phyloP scores from a whole-genome alignment of 1,140 invertebrate genomes.

The Spodoptera frugiperda region DNA sequence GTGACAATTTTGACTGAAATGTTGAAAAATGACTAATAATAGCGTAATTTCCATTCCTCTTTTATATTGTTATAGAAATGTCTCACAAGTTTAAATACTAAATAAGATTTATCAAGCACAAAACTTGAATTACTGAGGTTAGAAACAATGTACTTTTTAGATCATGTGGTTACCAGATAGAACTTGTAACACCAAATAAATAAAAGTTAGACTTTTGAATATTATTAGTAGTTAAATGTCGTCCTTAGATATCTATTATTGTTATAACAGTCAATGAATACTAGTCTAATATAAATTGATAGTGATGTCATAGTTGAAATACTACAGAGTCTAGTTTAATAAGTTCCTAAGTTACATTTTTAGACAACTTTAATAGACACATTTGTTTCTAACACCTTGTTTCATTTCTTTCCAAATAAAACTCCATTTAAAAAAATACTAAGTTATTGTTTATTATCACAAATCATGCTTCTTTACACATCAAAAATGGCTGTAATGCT shows the following conservation, averaged over 20 bases:
- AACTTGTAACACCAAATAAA: conserved; percentile 4
- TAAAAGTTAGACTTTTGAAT: not conserved
- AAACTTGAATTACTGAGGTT: not conserved
- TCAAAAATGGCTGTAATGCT: conserved; percentile 83
- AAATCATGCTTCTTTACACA: conserved; percentile 83
- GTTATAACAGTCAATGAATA: not conserved
- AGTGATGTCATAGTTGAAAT: conserved; percentile 17
- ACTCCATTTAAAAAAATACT: conserved; percentile 25
- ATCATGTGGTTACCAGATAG: not conserved
- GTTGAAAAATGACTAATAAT: conserved; percentile 1
- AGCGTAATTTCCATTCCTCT: not conserved
- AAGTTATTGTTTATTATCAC: conserved; percentile 45
- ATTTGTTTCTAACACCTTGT: conserved; percentile 42
- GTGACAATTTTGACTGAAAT: conserved; percentile 8
- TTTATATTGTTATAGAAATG: not conserved
- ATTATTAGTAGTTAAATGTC: not conserved
- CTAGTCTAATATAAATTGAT: not conserved
- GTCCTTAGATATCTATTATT: not conserved
- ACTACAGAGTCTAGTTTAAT: conserved; percentile 22
- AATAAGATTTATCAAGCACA: not conserved
- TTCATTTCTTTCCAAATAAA: conserved; percentile 40
- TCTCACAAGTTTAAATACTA: not conserved
- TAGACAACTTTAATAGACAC: conserved; percentile 53
- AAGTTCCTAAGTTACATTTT: conserved; percentile 38
- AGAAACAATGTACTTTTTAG: not conserved